Conservation (phyloP, 2,113 vertebrate species). For the Panthera leo region DNA sequence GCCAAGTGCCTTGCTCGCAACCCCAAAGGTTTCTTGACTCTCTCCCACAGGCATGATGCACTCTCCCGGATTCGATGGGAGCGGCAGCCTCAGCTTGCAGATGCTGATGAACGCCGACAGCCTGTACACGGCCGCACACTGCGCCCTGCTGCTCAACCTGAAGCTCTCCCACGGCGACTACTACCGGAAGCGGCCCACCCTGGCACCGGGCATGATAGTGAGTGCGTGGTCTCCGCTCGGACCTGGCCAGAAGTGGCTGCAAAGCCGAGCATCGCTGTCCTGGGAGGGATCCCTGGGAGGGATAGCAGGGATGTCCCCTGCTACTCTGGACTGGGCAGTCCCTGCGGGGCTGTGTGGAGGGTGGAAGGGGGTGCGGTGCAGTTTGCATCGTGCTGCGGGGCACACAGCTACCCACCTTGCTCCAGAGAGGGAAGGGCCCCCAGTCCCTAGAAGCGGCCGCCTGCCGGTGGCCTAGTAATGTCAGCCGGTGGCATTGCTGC, state of each 20-base stretch:
- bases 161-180: conserved; percentile 94
- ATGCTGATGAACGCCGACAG: conserved; percentile 96
- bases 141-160: conserved; percentile 95
- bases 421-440: background rate
- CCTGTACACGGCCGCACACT: conserved; percentile 93
- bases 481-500: background rate
- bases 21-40: background rate
- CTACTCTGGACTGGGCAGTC: too few species aligned
- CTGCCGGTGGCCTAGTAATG: background rate
- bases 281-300: background rate
- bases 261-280: rapidly evolving
- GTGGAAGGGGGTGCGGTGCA: rapidly evolving
- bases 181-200: conserved; percentile 90
- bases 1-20: rapidly evolving
- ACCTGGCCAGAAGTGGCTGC: rapidly evolving
- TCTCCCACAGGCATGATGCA: conserved; percentile 91
- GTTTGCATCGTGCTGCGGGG: rapidly evolving
- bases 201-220: conserved; percentile 87
- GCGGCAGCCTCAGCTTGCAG: conserved; percentile 90
- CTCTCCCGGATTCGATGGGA: conserved; percentile 91
- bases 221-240: background rate
- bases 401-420: too few species aligned
- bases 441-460: background rate
- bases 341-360: background rate
- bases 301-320: too few species aligned